These are phyloP conservation scores for Siderastrea siderea DNA, from an alignment of 92 coral and sea anemone species.

Conservation along the genomic window DNA sequence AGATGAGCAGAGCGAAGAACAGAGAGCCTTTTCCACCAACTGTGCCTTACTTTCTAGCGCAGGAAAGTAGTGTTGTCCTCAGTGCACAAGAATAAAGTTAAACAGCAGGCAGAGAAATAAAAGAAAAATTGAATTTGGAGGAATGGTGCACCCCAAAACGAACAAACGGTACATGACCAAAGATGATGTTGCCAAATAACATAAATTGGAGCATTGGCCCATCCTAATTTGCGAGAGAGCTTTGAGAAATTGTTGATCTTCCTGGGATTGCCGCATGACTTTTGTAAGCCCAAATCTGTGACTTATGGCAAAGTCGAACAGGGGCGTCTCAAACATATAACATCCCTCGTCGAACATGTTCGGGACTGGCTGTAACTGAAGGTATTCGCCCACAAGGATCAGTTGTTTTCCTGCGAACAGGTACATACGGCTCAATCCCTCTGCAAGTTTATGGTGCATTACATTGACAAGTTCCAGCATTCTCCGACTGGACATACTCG, in stretches of 20 bases:
- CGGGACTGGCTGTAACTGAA: neutral
- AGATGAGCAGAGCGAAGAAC: neutral
- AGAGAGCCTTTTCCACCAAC: neutral
- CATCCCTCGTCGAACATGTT: neutral
- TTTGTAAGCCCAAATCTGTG: conserved; percentile 7
- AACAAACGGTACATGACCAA: conserved; percentile 7
- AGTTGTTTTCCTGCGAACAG: conserved; percentile 38
- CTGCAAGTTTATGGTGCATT: conserved; percentile 33
- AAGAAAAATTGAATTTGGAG: neutral
- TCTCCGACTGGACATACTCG: conserved; percentile 57
- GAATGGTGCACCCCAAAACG: conserved; percentile 24
- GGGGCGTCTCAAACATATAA: neutral
- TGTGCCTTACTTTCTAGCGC: neutral
- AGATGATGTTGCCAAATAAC: conserved; percentile 1
- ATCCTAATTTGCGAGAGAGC: no score
- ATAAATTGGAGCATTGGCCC: neutral
- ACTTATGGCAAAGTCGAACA: neutral
- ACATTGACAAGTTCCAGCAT: conserved; percentile 46
- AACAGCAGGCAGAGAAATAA: conserved; percentile 7
- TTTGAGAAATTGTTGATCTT: neutral
- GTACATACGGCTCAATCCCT: neutral
- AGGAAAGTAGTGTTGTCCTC: conserved; percentile 1
- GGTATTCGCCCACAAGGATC: conserved; percentile 22
- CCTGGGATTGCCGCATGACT: neutral
- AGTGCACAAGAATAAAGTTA: neutral